Base-by-base conservation (phyloP, 2,113 vertebrate genomes). In the Campylomormyrus numenius region DNA sequence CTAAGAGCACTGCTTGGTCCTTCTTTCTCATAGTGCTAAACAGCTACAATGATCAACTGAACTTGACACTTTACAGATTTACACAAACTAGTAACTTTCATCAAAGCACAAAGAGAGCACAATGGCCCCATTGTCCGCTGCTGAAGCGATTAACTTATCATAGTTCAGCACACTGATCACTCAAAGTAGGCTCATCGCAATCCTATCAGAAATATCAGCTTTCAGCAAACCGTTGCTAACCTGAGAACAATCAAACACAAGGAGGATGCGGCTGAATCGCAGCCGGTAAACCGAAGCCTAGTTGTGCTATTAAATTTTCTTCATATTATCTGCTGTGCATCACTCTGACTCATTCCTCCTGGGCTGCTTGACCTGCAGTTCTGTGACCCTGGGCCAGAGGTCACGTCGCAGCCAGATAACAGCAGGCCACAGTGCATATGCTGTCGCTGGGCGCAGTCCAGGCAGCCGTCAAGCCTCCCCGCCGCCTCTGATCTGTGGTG, bases 381-480 rank as follows among this genome's bases (percentile, higher is more conserved):
- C 39, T 1, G 2, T 39, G 49, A 80, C 9, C 88, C 48, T 4
- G 19, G 39, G 52, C 56, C 35, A 66, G 53, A 21, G 46, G 70
- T 39, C 19, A 39, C 88, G 80, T 45, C 9, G 6, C 88, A 84
- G 88, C 50, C 50, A 56, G 74, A 42, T 53, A 66, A 19, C 74
- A 27, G 46, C 31, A 35, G 74, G 74, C 62, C 42, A 46, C 24
- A 19, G 88, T 3, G 48, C 46, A 35, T 17, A n/a, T 42, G 42
- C 88, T 27, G 74, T 83, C 70, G 21, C 88, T 89, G n/a, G 88
- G 88, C 50, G 45, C 21, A 39, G 66, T 83, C 66, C 62, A 89
- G 35, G 21, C 39, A 31, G 7, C 48, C n/a, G 74, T 42, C 15
- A 46, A 7, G 35, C 35, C 88, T 80, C 48, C n/a, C 46, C 11